These are phyloP conservation scores for Choreutis nemorana DNA, from an alignment of 2,888 invertebrate species.

Conservation along the genomic window DNA sequence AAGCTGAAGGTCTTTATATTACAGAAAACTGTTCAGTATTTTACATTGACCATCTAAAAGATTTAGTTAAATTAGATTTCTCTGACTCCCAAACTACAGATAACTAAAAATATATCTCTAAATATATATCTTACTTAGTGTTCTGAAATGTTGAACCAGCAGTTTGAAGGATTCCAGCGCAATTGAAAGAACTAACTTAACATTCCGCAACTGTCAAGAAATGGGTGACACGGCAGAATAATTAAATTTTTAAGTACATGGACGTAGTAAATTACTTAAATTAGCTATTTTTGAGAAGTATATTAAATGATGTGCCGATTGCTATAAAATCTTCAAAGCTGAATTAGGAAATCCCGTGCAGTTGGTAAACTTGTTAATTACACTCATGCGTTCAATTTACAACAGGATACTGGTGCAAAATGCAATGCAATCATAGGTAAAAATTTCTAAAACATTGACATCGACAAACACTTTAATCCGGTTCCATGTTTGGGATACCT, in stretches of 20 bases:
- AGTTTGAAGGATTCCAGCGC: constrained; percentile 15
- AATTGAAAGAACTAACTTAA: constrained; percentile 19
- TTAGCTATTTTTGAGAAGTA: constrained; percentile 7
- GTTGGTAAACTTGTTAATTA: constrained; percentile 11
- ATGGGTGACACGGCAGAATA: constrained; percentile 17
- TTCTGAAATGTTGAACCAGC: constrained; percentile 16
- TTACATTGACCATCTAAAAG: constrained; percentile 5
- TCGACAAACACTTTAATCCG: constrained; percentile 9
- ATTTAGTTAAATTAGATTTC: constrained; percentile 4
- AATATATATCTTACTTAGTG: constrained; percentile 12
- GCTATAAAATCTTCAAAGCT: constrained; percentile 10
- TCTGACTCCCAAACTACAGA: constrained; percentile 6
- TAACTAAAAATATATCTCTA: too few relatives aligned
- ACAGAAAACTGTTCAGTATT: constrained; percentile 3
- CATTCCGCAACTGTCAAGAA: constrained; percentile 13
- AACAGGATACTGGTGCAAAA: constrained; percentile 12
- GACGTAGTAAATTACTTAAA: constrained; percentile 11
- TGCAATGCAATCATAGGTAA: too few relatives aligned
- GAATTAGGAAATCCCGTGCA: constrained; percentile 9
- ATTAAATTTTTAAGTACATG: constrained; percentile 12
- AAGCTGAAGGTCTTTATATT: constrained; percentile 3
- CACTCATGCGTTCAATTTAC: constrained; percentile 13
- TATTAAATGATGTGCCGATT: constrained; percentile 11
- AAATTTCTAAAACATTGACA: constrained; percentile 6
- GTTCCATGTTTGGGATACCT: constrained; percentile 8